Percentiles rank a stretch among this genome's conserved stretches.
phyloP scores from a whole-genome alignment of 2,113 vertebrate species.

The Dicentrarchus labrax region DNA sequence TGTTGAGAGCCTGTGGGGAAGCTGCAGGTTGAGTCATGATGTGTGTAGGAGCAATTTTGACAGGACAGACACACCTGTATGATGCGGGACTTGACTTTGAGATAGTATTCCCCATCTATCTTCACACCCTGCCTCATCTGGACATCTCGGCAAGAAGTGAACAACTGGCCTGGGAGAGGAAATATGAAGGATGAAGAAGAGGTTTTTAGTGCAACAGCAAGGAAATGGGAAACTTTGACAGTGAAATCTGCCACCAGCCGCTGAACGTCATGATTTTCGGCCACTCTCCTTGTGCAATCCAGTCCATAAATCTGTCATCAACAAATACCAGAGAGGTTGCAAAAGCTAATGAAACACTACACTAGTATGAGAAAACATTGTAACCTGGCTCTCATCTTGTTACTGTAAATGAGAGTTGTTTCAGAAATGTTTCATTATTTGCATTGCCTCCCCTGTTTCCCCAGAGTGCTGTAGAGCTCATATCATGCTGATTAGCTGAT shows the following conservation, averaged over 20 bases:
- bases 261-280: neutral
- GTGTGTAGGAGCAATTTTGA: constrained; percentile 14
- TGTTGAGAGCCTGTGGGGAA: constrained; percentile 27
- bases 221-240: neutral
- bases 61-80: constrained; percentile 87
- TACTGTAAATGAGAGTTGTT: constrained; percentile 7
- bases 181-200: neutral
- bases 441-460: constrained; percentile 42
- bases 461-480: constrained; percentile 38
- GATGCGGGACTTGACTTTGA: constrained; percentile 88
- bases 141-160: constrained; percentile 90
- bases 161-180: constrained; percentile 87
- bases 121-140: constrained; percentile 87
- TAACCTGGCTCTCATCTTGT: constrained; percentile 13
- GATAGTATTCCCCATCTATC: constrained; percentile 91
- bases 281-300: neutral
- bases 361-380: neutral
- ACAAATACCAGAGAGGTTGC: constrained; percentile 2
- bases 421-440: constrained; percentile 47
- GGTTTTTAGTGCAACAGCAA: constrained; percentile 16
- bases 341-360: constrained; percentile 3
- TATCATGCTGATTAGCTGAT: constrained; percentile 60
- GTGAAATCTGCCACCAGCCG: neutral
- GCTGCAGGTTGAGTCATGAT: constrained; percentile 30
- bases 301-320: neutral